Conservation (phyloP, 2,888 invertebrate species). For the Norana najaformis region DNA sequence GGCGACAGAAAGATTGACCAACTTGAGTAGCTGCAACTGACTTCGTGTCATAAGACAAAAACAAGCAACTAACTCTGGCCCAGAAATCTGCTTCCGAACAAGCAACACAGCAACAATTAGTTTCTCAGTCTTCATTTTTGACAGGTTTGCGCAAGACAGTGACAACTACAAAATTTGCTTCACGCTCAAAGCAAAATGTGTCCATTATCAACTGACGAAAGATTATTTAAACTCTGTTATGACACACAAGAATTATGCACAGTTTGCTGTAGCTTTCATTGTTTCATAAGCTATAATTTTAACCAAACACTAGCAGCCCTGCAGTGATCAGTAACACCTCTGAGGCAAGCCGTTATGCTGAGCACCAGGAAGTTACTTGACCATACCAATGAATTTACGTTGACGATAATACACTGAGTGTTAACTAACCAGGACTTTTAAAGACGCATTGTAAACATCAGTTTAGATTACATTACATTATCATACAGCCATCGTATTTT, state of each 20-base stretch:
- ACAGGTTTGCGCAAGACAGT: not conserved
- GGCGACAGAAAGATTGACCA: not conserved
- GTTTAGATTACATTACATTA: not conserved
- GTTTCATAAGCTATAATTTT: not conserved
- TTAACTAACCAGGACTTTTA: too few relatives aligned
- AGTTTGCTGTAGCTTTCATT: not conserved
- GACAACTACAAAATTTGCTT: not conserved
- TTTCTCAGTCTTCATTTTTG: not conserved
- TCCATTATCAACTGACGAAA: not conserved
- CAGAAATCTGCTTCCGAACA: not conserved
- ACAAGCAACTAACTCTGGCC: not conserved
- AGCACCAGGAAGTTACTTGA: not conserved
- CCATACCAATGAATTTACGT: not conserved
- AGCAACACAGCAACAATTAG: not conserved
- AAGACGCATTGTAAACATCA: not conserved
- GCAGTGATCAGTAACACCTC: not conserved
- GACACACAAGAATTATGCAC: not conserved
- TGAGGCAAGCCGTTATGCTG: not conserved
- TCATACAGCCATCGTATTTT: not conserved
- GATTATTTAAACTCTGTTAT: not conserved
- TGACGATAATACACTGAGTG: too few relatives aligned
- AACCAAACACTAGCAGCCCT: not conserved
- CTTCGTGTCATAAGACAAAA: not conserved
- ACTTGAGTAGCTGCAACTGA: conserved; percentile 4
- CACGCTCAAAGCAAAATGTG: not conserved